phyloP scores from a whole-genome alignment of 2,797 vertebrate genomes.

The Falco rusticolus region DNA sequence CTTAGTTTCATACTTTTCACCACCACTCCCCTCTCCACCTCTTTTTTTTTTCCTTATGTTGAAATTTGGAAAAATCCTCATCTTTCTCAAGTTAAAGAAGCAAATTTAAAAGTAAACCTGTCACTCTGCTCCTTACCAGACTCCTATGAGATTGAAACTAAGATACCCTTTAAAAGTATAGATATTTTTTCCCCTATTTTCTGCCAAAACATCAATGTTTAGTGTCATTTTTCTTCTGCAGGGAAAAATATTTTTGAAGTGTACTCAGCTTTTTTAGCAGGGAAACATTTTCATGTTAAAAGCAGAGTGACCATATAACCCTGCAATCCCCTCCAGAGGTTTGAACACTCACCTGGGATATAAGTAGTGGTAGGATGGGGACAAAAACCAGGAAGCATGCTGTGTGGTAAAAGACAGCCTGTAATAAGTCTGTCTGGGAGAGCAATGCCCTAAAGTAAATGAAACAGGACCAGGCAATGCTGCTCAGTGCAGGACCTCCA shows the following conservation, averaged over 20 bases:
- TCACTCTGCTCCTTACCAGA: background rate
- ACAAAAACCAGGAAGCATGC: background rate
- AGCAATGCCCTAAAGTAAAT: background rate
- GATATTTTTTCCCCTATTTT: background rate
- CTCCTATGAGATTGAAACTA: background rate
- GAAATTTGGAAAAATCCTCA: background rate
- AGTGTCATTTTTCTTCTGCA: background rate
- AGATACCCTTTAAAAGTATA: background rate
- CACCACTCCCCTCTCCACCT: too few species aligned
- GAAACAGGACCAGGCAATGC: accelerated
- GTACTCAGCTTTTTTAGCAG: background rate
- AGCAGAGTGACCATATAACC: background rate
- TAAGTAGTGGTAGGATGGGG: background rate
- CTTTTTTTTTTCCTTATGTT: accelerated
- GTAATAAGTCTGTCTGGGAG: background rate
- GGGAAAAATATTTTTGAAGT: background rate
- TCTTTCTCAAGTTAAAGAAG: background rate
- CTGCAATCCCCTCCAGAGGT: background rate
- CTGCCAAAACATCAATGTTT: background rate
- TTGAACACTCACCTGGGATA: background rate
- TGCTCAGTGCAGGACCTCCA: background rate
- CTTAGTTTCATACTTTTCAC: background rate
- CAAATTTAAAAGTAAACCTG: background rate
- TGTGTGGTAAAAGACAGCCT: background rate
- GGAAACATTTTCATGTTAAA: background rate